phyloP scores from a whole-genome alignment of 2,888 invertebrate species.

The Euphydryas editha region DNA sequence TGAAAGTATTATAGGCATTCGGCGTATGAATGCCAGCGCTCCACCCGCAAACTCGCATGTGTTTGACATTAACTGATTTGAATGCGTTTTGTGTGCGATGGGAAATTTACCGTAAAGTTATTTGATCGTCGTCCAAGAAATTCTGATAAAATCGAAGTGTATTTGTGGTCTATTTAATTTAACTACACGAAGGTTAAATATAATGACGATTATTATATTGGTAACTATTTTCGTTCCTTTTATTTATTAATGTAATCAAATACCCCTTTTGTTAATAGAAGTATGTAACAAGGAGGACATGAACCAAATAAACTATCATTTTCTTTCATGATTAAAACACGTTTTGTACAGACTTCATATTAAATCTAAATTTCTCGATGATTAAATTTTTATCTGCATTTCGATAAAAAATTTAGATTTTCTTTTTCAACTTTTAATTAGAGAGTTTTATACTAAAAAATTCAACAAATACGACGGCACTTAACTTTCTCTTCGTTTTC shows the following conservation, averaged over 20 bases:
- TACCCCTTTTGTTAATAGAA: too few species aligned
- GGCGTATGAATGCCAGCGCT: constrained; percentile 49
- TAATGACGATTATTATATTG: neutral
- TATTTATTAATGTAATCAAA: too few species aligned
- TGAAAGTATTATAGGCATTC: constrained; percentile 46
- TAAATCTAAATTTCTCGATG: neutral
- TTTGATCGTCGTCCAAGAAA: constrained; percentile 27
- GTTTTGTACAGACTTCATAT: neutral
- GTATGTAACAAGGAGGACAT: too few species aligned
- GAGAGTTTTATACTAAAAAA: constrained; percentile 16
- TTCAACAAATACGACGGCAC: constrained; percentile 42
- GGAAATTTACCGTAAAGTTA: constrained; percentile 34
- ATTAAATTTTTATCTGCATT: neutral
- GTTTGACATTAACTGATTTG: constrained; percentile 49
- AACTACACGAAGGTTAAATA: constrained; percentile 2
- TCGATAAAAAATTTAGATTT: neutral
- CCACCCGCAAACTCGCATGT: constrained; percentile 42
- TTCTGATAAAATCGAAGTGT: constrained; percentile 10
- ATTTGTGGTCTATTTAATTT: neutral
- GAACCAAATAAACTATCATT: too few species aligned
- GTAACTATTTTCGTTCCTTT: too few species aligned
- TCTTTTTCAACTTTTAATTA: constrained; percentile 38
- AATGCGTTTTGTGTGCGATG: constrained; percentile 41
- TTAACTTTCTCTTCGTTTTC: constrained; percentile 52
- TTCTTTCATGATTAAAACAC: neutral